Conservation (phyloP, 2,113 vertebrate species). For the Toxostoma redivivum region DNA sequence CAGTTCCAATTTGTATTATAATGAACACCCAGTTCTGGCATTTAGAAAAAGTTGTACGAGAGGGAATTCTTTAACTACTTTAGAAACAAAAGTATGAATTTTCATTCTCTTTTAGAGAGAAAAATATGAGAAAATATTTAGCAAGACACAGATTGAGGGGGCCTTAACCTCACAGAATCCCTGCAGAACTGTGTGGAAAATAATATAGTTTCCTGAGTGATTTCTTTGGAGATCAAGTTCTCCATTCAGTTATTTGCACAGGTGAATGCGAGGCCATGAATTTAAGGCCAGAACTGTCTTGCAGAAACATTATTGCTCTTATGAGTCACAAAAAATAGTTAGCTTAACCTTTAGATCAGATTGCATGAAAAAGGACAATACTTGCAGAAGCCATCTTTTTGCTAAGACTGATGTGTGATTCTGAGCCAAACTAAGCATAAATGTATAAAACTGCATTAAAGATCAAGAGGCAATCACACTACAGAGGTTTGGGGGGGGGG, state of each 20-base stretch:
- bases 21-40: background rate
- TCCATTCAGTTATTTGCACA: background rate
- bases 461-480: background rate
- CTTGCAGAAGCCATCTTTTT: background rate
- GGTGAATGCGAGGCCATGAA: background rate
- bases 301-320: background rate
- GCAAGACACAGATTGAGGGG: background rate
- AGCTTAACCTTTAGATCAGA: background rate
- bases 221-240: background rate
- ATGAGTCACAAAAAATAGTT: slow-evolving; percentile 20
- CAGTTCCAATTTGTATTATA: background rate
- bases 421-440: background rate
- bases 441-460: background rate
- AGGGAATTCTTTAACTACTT: background rate
- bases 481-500: background rate
- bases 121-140: background rate
- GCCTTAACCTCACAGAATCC: background rate
- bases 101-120: background rate
- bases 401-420: background rate
- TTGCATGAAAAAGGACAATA: background rate
- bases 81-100: background rate
- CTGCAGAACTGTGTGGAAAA: background rate
- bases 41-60: background rate
- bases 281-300: background rate
- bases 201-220: background rate